Evolutionary conservation across 2,113 vertebrate genomes (phyloP), one percentile per base, ranked within the genome.

Genomic region (Gallinago media): DNA sequence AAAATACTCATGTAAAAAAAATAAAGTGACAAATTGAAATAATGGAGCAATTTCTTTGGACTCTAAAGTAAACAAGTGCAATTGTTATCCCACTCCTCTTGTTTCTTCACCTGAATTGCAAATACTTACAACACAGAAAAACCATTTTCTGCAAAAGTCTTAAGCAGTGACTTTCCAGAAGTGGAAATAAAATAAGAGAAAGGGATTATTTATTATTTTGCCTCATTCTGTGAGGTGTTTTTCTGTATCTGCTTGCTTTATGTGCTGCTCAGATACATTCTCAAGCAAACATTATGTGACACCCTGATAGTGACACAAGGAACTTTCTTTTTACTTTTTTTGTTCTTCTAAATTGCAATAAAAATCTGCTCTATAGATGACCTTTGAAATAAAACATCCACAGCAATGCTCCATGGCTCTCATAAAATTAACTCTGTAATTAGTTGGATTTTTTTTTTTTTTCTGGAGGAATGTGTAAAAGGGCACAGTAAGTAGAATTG

Each of bases 331-430:
- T 78, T 56, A n/a, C 18, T n/a, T 87, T 87, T 91, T 88, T 85
- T 6, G 0, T 85, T 61, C 27, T 61, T 47, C 54, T 65, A 47
- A 71, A 3, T 50, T 59, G 23, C 44, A 82, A 47, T 78, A 89
- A 89, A 88, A 87, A 18, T 56, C 58, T 92, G 29, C 34, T 49
- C 58, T 67, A 40, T 75, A 87, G 87, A 77, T 85, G 47, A 95
- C 61, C 87, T 96, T 88, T 89, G 89, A 85, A 93, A 92, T 95
- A 68, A 88, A 88, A 75, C 27, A 79, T 50, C n/a, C 26, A 56
- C 52, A 72, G 31, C 31, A 72, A 25, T 27, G 12, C 3, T 82
- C 16, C 52, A 62, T 6, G 56, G 40, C 11, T 85, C 77, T 82
- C 74, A 72, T 78, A 93, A 84, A 91, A 75, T 36, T 25, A 78